These are phyloP conservation scores for Eumeta japonica DNA, from an alignment of 1,140 invertebrate genomes.

Conservation along the genomic window DNA sequence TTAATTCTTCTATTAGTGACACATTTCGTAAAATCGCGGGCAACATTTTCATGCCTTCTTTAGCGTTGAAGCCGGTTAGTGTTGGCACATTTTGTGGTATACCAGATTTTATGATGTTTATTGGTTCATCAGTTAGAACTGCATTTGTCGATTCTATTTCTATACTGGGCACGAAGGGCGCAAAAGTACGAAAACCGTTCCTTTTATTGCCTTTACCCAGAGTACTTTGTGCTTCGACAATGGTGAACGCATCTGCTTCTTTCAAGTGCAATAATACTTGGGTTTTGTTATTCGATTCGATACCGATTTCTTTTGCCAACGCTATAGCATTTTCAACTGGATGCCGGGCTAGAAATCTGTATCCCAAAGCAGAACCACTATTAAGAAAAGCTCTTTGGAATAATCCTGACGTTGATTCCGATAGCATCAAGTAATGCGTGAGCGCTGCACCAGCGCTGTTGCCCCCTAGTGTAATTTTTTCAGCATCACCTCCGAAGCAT, in stretches of 20 bases:
- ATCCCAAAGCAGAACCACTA: slow-evolving; percentile 15
- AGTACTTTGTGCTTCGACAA: slow-evolving; percentile 14
- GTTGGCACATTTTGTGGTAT: slow-evolving; percentile 16
- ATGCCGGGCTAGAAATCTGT: slow-evolving; percentile 11
- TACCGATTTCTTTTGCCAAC: slow-evolving; percentile 11
- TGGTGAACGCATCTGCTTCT: slow-evolving; percentile 13
- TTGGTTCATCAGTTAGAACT: slow-evolving; percentile 15
- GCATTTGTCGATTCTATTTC: slow-evolving; percentile 15
- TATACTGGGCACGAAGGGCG: slow-evolving; percentile 12
- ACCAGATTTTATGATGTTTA: slow-evolving; percentile 8
- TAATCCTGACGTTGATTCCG: slow-evolving; percentile 14
- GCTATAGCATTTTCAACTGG: slow-evolving; percentile 10
- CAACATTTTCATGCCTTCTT: slow-evolving; percentile 19
- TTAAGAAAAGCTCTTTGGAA: slow-evolving; percentile 19
- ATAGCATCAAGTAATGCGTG: slow-evolving; percentile 19
- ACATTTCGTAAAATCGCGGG: slow-evolving; percentile 6
- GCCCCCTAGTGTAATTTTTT: slow-evolving; percentile 41
- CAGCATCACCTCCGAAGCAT: slow-evolving; percentile 63
- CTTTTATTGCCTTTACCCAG: slow-evolving; percentile 5
- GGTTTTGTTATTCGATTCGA: slow-evolving; percentile 5
- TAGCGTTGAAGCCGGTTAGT: slow-evolving; percentile 13
- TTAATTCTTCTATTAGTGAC: slow-evolving; percentile 8
- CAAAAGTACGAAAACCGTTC: slow-evolving; percentile 10
- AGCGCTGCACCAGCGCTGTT: slow-evolving; percentile 39
- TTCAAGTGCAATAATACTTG: slow-evolving; percentile 10